Evolutionary conservation across 35 echinoderm and acorn worm genomes (phyloP).

Genomic region (Heliocidaris tuberculata): DNA sequence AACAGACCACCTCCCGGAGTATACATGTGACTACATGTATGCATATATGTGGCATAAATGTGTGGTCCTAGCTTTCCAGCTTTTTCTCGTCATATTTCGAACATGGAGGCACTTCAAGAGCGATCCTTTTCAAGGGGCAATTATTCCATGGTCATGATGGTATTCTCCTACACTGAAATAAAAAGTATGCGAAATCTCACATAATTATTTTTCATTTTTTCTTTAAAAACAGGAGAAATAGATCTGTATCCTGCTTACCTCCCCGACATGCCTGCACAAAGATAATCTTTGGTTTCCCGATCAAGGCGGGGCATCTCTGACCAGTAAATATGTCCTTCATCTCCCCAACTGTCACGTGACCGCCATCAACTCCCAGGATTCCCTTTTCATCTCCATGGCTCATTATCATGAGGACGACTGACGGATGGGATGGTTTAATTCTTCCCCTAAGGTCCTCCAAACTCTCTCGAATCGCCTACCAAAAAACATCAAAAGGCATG

Average conservation of each 20-base stretch:
- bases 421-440: neutral
- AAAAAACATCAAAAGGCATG: no score
- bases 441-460: no score
- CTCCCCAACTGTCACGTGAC: neutral
- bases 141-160: no score
- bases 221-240: neutral
- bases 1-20: no score
- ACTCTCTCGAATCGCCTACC: no score
- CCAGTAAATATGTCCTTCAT: neutral
- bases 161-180: neutral
- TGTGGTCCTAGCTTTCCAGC: no score
- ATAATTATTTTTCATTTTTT: neutral
- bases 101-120: no score
- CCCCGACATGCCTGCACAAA: neutral
- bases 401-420: neutral
- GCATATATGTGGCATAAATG: no score
- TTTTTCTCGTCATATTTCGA: no score
- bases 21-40: no score
- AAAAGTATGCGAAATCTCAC: neutral
- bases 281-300: neutral
- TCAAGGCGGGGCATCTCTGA: neutral
- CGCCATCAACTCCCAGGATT: neutral
- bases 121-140: no score
- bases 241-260: slow-evolving; percentile 7
- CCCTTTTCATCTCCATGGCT: neutral